phyloP scores from a whole-genome alignment of 2,888 invertebrate genomes.

The Eupithecia tripunctaria region DNA sequence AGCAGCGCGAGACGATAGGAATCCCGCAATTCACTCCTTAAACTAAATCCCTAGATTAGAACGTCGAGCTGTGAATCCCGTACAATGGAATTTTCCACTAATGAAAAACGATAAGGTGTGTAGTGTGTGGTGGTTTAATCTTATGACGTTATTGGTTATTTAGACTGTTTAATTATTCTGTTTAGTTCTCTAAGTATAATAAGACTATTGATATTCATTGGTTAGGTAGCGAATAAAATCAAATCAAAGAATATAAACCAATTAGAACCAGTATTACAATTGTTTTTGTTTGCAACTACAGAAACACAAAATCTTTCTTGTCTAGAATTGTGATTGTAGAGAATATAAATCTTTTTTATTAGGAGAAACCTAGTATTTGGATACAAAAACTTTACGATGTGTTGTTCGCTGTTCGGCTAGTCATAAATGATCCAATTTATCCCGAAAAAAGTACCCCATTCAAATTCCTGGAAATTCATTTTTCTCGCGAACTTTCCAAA shows the following conservation, averaged over 20 bases:
- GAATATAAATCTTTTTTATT: neutral
- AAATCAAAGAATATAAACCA: too few species aligned
- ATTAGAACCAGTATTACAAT: too few species aligned
- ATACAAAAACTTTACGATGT: neutral
- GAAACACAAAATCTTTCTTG: neutral
- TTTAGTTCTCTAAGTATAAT: too few species aligned
- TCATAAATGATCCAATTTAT: neutral
- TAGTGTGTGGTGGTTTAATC: constrained; percentile 1
- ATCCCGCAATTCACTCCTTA: constrained; percentile 67
- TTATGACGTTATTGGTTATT: neutral
- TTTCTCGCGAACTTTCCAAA: neutral
- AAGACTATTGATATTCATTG: too few species aligned
- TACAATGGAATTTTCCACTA: constrained; percentile 54
- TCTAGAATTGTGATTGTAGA: neutral
- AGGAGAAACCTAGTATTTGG: neutral
- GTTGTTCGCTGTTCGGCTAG: neutral
- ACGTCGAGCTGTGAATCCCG: constrained; percentile 54
- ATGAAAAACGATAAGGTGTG: constrained; percentile 35
- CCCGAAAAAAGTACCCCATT: neutral
- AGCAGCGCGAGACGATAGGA: constrained; percentile 61
- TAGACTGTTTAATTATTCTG: neutral
- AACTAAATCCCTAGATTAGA: constrained; percentile 69
- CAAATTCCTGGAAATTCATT: neutral
- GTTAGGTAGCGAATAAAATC: too few species aligned
- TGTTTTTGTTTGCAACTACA: too few species aligned